These are phyloP conservation scores for Budorcas taxicolor DNA, from an alignment of 2,113 vertebrate species.

Conservation along the genomic window DNA sequence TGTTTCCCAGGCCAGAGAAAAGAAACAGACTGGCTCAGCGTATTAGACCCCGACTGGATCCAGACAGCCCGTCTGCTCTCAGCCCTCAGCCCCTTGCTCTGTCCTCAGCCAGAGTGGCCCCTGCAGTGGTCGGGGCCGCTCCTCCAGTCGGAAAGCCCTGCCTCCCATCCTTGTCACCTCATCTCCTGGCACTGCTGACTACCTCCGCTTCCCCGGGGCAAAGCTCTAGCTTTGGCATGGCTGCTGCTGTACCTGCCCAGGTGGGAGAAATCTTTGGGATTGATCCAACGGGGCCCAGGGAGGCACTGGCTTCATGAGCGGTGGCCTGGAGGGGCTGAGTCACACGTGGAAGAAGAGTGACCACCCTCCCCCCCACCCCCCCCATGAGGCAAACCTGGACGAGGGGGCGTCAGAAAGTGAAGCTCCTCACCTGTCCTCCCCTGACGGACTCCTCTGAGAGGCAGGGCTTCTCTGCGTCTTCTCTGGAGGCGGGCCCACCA, in stretches of 20 bases:
- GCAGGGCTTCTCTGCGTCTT: background rate
- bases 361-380: fast-evolving
- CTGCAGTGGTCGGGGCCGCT: background rate
- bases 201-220: background rate
- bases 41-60: background rate
- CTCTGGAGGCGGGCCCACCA: background rate
- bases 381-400: background rate
- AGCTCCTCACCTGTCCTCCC: background rate
- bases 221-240: background rate
- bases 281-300: fast-evolving
- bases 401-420: background rate
- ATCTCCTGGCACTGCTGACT: background rate
- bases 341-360: background rate
- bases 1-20: background rate
- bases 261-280: background rate
- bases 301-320: background rate
- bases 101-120: background rate
- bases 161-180: background rate
- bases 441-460: too few species aligned
- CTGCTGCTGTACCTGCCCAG: background rate
- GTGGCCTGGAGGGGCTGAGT: background rate
- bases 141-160: background rate
- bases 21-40: background rate
- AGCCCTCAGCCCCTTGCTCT: background rate
- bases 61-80: fast-evolving